Evolutionary conservation across 2,113 vertebrate species (phyloP).

Genomic region (Lathamus discolor): DNA sequence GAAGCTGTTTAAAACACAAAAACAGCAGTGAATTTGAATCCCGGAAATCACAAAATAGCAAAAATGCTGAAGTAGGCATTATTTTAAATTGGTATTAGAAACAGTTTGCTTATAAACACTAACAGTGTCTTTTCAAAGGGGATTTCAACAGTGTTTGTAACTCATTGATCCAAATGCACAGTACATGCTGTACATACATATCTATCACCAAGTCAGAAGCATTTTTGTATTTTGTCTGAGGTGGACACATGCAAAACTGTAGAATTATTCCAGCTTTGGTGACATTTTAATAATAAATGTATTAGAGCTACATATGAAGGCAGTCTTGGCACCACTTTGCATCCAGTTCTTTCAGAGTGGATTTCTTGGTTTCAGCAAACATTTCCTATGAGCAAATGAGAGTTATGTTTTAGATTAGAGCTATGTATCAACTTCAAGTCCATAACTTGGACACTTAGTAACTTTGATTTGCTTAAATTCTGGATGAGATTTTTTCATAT

Average conservation of each 20-base stretch:
- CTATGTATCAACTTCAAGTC: neutral
- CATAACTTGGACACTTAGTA: fast-evolving
- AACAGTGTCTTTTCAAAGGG: neutral
- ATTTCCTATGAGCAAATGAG: neutral
- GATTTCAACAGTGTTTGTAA: neutral
- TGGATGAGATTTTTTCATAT: neutral
- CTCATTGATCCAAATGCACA: neutral
- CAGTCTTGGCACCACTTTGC: neutral
- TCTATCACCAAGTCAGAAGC: neutral
- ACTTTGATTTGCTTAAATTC: neutral
- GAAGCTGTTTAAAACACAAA: neutral
- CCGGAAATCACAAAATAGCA: neutral
- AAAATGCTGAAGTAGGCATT: neutral
- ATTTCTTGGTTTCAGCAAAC: neutral
- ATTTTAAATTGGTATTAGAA: neutral
- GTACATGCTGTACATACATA: neutral
- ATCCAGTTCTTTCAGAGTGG: neutral
- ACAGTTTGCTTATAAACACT: neutral
- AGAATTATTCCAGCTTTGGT: neutral
- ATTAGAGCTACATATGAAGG: neutral
- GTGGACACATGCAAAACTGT: neutral
- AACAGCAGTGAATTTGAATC: neutral
- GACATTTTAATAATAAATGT: neutral
- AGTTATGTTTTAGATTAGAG: neutral
- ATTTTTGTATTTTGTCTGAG: neutral